phyloP scores from a whole-genome alignment of 2,113 vertebrate genomes.

The Cyanoderma ruficeps region DNA sequence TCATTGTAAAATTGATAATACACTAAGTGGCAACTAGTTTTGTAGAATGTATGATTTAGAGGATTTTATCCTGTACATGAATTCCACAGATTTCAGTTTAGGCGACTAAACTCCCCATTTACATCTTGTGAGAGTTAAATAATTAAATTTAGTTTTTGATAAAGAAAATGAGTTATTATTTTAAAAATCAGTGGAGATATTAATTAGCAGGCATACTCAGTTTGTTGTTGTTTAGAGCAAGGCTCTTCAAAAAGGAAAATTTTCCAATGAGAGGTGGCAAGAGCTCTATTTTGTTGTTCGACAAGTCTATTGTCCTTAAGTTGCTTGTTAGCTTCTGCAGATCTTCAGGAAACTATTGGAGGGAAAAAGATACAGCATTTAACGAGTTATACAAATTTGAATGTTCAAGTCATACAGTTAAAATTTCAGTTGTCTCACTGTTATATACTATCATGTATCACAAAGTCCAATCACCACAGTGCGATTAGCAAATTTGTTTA shows the following conservation, averaged over 20 bases:
- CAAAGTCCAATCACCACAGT: background rate
- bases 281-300: conserved; percentile 89
- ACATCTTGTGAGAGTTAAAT: background rate
- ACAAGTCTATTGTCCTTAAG: conserved; percentile 92
- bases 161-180: background rate
- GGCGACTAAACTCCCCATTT: background rate
- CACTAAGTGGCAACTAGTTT: background rate
- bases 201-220: conserved; percentile 80
- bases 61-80: background rate
- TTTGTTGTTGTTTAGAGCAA: conserved; percentile 89
- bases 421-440: background rate
- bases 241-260: conserved; percentile 90
- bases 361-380: background rate
- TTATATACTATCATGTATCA: background rate
- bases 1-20: background rate
- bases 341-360: conserved; percentile 90
- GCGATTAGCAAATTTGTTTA: background rate
- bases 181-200: background rate
- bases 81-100: background rate
- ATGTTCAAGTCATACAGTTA: background rate
- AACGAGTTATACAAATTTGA: background rate
- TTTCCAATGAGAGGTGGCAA: conserved; percentile 85
- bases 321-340: conserved; percentile 88
- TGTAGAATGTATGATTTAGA: background rate
- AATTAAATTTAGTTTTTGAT: background rate